Conservation (phyloP, 2,888 invertebrate genomes). For the Drosophila prolongata region DNA sequence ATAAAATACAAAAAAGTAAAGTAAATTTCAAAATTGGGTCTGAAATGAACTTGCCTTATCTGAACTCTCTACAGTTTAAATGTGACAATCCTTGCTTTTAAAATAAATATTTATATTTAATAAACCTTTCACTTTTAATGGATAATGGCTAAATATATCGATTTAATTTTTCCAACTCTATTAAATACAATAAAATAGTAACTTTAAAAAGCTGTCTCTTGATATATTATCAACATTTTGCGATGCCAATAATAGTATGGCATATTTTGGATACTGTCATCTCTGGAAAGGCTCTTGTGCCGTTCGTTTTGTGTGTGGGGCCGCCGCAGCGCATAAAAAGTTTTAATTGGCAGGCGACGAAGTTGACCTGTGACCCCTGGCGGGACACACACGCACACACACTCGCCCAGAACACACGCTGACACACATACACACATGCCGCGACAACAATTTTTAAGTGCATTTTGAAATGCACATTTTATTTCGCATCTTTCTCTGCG, state of each 20-base stretch:
- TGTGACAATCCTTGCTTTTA: no score
- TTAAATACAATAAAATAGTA: no score
- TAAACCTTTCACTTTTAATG: no score
- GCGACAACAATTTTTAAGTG: slow-evolving; percentile 63
- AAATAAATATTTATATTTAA: no score
- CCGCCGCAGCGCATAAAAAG: slow-evolving; percentile 68
- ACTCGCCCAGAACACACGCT: slow-evolving; percentile 2
- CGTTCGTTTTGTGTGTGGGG: slow-evolving; percentile 28
- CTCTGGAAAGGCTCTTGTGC: slow-evolving; percentile 6
- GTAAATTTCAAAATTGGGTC: no score
- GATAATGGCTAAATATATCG: no score
- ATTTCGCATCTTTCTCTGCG: slow-evolving; percentile 35
- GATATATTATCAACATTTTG: neutral
- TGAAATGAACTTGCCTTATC: no score
- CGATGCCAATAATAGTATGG: neutral
- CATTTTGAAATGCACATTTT: slow-evolving; percentile 62
- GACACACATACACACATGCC: slow-evolving; percentile 11
- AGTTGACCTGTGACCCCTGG: slow-evolving; percentile 73
- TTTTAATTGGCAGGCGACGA: slow-evolving; percentile 78
- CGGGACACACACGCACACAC: slow-evolving; percentile 42
- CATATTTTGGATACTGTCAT: slow-evolving; percentile 1
- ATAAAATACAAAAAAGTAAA: no score
- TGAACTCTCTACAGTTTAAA: no score
- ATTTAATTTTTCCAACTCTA: no score
- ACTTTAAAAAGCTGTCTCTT: no score